These are phyloP conservation scores for Tridacna gigas DNA, from an alignment of 2,888 invertebrate species.

Conservation along the genomic window DNA sequence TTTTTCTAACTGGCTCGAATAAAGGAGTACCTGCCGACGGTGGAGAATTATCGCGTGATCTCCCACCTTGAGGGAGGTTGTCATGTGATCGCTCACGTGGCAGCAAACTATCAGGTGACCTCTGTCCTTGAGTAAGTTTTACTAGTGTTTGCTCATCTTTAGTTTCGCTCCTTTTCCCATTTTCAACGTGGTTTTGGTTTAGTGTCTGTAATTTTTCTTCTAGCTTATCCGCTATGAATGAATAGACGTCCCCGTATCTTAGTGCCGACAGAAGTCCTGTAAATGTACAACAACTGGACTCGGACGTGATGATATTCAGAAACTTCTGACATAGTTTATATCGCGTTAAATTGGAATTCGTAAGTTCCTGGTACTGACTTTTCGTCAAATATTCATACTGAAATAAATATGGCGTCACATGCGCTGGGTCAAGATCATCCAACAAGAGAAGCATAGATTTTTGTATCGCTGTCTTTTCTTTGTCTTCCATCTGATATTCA, in stretches of 20 bases:
- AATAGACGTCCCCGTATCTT: conserved; percentile 32
- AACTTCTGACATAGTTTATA: conserved; percentile 26
- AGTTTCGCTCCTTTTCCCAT: not conserved
- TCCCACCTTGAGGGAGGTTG: not conserved
- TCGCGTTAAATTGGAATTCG: conserved; percentile 8
- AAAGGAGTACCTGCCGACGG: not conserved
- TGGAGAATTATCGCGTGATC: no score
- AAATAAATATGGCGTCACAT: conserved; percentile 36
- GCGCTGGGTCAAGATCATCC: conserved; percentile 30
- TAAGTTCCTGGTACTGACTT: conserved; percentile 28
- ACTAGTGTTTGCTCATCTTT: not conserved
- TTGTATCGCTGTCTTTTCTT: conserved; percentile 39
- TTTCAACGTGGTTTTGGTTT: not conserved
- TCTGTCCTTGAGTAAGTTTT: not conserved
- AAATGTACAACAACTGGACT: conserved; percentile 39
- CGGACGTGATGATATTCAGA: conserved; percentile 21
- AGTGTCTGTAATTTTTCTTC: conserved; percentile 8
- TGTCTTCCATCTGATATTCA: conserved; percentile 33
- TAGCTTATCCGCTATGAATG: conserved; percentile 40
- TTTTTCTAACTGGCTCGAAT: conserved; percentile 39
- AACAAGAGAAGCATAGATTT: conserved; percentile 15
- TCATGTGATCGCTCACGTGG: not conserved
- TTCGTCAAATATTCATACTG: conserved; percentile 17
- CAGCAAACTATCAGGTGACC: not conserved
- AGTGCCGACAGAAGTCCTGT: conserved; percentile 32